Percentiles rank a stretch among this genome's conserved stretches.
These are phyloP conservation scores for Palythoa grandiflora DNA, from an alignment of 92 coral and sea anemone species.

Conservation along the genomic window DNA sequence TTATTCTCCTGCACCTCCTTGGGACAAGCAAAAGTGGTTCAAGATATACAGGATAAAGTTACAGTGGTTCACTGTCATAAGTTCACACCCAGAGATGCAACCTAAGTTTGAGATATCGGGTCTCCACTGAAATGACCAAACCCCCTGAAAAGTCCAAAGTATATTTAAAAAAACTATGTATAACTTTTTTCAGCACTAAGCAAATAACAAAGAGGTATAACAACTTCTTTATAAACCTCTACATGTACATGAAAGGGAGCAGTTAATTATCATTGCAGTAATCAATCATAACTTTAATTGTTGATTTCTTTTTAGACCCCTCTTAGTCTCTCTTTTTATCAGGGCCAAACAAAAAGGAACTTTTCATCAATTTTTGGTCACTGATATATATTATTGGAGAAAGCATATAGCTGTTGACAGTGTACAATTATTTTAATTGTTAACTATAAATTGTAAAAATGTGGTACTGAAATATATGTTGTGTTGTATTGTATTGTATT, in stretches of 20 bases:
- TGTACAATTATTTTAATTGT: too few relatives aligned
- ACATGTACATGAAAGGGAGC: neutral
- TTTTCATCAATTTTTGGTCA: neutral
- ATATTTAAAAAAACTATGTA: too few relatives aligned
- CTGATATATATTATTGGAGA: neutral
- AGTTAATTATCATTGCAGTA: neutral
- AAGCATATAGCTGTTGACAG: neutral
- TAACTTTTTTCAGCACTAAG: too few relatives aligned
- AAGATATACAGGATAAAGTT: slow-evolving; percentile 27
- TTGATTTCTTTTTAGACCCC: neutral
- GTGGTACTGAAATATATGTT: neutral
- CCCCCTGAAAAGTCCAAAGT: too few relatives aligned
- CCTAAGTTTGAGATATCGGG: neutral
- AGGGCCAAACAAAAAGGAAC: neutral
- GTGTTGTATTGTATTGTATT: neutral
- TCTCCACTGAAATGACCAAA: too few relatives aligned
- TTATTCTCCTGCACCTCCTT: too few relatives aligned
- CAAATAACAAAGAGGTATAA: neutral
- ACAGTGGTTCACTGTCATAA: slow-evolving; percentile 35
- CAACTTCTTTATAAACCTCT: neutral
- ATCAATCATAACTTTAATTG: neutral
- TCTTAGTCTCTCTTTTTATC: neutral
- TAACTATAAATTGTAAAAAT: neutral
- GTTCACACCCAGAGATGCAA: slow-evolving; percentile 32
- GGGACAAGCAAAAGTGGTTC: too few relatives aligned